Conservation (phyloP, 2,113 vertebrate genomes). For the Perccottus glenii region DNA sequence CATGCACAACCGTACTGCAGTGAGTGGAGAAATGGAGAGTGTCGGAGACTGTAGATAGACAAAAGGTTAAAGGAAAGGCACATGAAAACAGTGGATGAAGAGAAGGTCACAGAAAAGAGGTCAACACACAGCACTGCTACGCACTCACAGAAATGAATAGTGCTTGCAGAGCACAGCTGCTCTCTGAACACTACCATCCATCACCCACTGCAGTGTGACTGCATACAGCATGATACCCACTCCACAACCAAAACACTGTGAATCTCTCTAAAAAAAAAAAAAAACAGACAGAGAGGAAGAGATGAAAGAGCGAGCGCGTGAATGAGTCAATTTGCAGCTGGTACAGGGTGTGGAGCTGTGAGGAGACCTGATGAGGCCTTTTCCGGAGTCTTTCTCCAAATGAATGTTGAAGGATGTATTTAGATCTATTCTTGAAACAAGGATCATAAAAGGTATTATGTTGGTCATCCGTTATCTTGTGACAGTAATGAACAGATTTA, state of each 20-base stretch:
- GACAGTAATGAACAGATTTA: no score
- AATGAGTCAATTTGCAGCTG: slow-evolving; percentile 23
- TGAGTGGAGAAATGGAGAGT: not conserved
- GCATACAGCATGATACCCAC: slow-evolving; percentile 19
- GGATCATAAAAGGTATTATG: no score
- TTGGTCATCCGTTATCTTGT: no score
- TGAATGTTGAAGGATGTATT: not conserved
- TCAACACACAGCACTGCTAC: slow-evolving; percentile 8
- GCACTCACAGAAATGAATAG: slow-evolving; percentile 8
- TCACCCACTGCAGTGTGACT: slow-evolving; percentile 59
- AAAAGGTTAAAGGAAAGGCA: slow-evolving; percentile 41
- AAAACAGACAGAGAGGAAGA: slow-evolving; percentile 11
- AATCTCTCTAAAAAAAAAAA: not conserved
- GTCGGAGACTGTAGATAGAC: slow-evolving; percentile 25
- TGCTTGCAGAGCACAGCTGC: slow-evolving; percentile 52
- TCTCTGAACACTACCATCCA: slow-evolving; percentile 60
- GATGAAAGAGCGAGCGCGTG: slow-evolving; percentile 14
- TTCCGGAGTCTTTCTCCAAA: not conserved
- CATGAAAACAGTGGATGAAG: slow-evolving; percentile 34
- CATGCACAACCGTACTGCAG: not conserved
- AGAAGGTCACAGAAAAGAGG: slow-evolving; percentile 34
- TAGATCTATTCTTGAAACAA: no score
- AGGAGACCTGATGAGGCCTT: slow-evolving; percentile 19
- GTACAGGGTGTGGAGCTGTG: slow-evolving; percentile 23
- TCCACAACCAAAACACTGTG: slow-evolving; percentile 29